These are phyloP conservation scores for Selene dorsalis DNA, from an alignment of 2,797 vertebrate species.

Conservation along the genomic window DNA sequence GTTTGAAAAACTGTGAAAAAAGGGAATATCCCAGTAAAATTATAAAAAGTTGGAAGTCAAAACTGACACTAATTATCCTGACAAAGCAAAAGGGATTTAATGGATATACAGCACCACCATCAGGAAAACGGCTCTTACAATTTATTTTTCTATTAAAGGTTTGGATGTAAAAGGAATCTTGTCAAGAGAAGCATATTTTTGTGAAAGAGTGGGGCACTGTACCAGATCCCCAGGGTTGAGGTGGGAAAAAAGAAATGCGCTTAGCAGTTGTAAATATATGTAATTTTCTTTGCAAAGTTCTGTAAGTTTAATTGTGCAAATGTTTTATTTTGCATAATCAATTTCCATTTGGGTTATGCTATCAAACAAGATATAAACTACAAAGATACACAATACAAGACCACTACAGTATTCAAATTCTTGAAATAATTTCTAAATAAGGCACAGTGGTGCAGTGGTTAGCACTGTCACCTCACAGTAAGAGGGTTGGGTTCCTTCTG, in stretches of 20 bases:
- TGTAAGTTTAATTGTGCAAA: not conserved
- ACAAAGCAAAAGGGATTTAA: not conserved
- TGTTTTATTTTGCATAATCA: not conserved
- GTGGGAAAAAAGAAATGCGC: not conserved
- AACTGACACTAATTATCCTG: not conserved
- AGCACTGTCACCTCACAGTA: too few species aligned
- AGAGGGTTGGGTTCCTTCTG: too few species aligned
- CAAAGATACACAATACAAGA: too few species aligned
- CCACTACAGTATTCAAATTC: too few species aligned
- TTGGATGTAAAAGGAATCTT: not conserved
- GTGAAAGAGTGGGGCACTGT: not conserved
- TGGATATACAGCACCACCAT: constrained; percentile 49
- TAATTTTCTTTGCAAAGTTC: not conserved
- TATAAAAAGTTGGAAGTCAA: not conserved
- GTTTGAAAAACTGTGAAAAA: not conserved
- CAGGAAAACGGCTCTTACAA: not conserved
- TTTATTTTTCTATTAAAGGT: not conserved
- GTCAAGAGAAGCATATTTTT: not conserved
- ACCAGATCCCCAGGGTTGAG: not conserved
- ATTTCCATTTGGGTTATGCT: not conserved
- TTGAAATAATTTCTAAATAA: not conserved
- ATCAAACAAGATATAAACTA: too few species aligned
- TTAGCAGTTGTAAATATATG: not conserved
- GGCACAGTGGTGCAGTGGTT: too few species aligned
- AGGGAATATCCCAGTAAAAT: not conserved